phyloP scores from a whole-genome alignment of 2,888 invertebrate genomes.

The Lithophane ornitopus region DNA sequence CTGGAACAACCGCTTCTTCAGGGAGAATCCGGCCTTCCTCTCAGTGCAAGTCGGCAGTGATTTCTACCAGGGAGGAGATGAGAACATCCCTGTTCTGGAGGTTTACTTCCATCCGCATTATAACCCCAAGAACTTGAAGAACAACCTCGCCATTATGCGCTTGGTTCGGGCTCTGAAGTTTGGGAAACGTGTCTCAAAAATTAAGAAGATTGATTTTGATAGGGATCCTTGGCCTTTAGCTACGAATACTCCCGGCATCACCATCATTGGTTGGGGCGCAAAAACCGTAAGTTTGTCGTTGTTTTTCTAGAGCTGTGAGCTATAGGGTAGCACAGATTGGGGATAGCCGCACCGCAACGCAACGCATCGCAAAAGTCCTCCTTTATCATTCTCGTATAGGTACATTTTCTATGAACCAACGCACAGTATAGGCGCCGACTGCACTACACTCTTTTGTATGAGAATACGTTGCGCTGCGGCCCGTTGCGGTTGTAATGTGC shows the following conservation, averaged over 20 bases:
- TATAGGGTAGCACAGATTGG: not conserved
- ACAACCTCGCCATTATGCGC: conserved; percentile 82
- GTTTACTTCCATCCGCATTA: conserved; percentile 83
- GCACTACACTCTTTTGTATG: not conserved
- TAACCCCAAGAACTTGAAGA: conserved; percentile 75
- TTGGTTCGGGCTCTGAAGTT: conserved; percentile 72
- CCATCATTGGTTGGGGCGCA: conserved; percentile 84
- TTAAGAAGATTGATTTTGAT: conserved; percentile 81
- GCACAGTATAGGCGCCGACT: no score
- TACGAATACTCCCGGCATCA: conserved; percentile 73
- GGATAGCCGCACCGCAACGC: no score
- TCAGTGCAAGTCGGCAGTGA: conserved; percentile 81
- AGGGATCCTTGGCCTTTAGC: conserved; percentile 68
- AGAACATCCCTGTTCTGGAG: conserved; percentile 77
- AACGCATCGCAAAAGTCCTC: not conserved
- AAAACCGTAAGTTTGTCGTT: conserved; percentile 72
- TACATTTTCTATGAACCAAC: not conserved
- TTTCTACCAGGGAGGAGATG: conserved; percentile 78
- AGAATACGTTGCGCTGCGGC: not conserved
- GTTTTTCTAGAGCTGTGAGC: not conserved
- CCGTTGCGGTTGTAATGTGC: not conserved
- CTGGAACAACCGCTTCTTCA: conserved; percentile 84
- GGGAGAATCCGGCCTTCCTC: conserved; percentile 84
- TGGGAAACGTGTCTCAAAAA: conserved; percentile 53
- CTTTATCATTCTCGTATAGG: not conserved